Evolutionary conservation across 1,140 invertebrate genomes (phyloP).

Genomic region (Idris sp.): DNA sequence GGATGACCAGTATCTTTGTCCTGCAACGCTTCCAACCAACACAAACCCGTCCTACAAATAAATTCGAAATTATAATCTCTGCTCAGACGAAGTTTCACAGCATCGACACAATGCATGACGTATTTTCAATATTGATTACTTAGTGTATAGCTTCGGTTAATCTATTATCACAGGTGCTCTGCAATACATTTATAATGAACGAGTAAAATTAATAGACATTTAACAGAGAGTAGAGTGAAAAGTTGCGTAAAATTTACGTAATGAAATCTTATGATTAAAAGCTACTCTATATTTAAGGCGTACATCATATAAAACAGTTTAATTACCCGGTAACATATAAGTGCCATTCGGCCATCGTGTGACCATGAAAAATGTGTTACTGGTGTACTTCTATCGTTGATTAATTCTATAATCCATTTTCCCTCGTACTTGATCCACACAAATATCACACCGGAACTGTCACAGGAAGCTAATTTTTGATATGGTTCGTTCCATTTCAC

Average conservation of each 20-base stretch:
- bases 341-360: slow-evolving; percentile 97
- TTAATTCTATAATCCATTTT: slow-evolving; percentile 98
- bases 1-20: slow-evolving; percentile 98
- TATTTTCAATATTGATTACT: slow-evolving; percentile 37
- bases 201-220: too few relatives aligned
- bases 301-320: too few relatives aligned
- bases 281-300: too few relatives aligned
- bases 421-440: slow-evolving; percentile 99
- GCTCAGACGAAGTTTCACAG: slow-evolving; percentile 7
- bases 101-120: slow-evolving; percentile 3
- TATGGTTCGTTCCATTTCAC: slow-evolving; percentile 99
- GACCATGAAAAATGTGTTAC: slow-evolving; percentile 99
- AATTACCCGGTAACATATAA: slow-evolving; percentile 98
- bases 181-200: too few relatives aligned
- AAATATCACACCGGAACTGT: slow-evolving; percentile 98
- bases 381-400: slow-evolving; percentile 97
- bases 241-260: slow-evolving; percentile 3
- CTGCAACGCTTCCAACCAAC: slow-evolving; percentile 96
- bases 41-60: slow-evolving; percentile 92
- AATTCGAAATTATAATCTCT: slow-evolving; percentile 34
- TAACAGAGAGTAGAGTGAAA: too few relatives aligned
- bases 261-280: not conserved
- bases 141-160: too few relatives aligned
- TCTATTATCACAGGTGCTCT: too few relatives aligned
- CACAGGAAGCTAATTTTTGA: slow-evolving; percentile 98